These are phyloP conservation scores for Stenodera caucasica DNA, from an alignment of 2,888 invertebrate genomes.

Conservation along the genomic window DNA sequence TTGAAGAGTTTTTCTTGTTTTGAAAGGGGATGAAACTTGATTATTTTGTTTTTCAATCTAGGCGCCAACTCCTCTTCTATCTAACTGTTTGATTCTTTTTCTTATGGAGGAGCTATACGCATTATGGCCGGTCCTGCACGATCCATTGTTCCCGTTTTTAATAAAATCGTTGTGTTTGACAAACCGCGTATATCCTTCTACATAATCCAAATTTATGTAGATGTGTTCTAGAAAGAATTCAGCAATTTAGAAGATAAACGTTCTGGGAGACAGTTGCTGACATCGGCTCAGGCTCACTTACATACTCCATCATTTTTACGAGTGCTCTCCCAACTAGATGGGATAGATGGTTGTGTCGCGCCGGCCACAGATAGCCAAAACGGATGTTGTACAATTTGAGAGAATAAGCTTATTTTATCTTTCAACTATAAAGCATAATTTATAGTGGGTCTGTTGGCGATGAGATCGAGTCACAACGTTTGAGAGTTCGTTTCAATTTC, in stretches of 20 bases:
- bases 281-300: constrained; percentile 31
- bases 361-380: constrained; percentile 45
- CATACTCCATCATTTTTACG: constrained; percentile 49
- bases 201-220: too few relatives aligned
- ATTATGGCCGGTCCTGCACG: too few relatives aligned
- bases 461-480: constrained; percentile 44
- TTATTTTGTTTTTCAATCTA: too few relatives aligned
- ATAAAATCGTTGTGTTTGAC: too few relatives aligned
- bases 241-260: constrained; percentile 26
- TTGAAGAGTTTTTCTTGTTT: too few relatives aligned
- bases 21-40: too few relatives aligned
- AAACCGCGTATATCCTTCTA: too few relatives aligned
- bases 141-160: too few relatives aligned
- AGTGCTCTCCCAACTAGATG: constrained; percentile 37
- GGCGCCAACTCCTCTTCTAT: too few relatives aligned
- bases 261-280: constrained; percentile 34
- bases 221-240: constrained; percentile 1
- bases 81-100: too few relatives aligned
- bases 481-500: constrained; percentile 50
- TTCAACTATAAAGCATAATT: constrained; percentile 56
- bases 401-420: constrained; percentile 58
- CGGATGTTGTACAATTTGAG: constrained; percentile 55
- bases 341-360: constrained; percentile 48
- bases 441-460: constrained; percentile 50
- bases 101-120: too few relatives aligned